These are phyloP conservation scores for Alviniconcha strummeri DNA, from an alignment of 2,888 invertebrate species.

Conservation along the genomic window DNA sequence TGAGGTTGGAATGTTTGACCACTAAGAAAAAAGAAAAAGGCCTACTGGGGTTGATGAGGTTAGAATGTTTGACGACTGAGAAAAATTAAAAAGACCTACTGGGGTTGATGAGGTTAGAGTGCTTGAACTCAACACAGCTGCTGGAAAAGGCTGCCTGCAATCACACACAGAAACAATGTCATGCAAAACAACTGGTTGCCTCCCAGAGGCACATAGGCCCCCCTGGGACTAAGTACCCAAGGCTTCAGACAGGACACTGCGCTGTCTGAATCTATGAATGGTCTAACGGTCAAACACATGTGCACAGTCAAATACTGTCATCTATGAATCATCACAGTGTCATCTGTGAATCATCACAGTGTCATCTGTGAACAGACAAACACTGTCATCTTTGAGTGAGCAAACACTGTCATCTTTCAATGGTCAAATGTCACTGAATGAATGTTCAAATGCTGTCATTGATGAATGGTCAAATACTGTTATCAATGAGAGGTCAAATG, in stretches of 20 bases:
- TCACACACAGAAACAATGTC: not conserved
- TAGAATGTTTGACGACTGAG: too few species aligned
- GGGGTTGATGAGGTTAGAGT: constrained; percentile 92
- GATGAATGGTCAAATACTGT: not conserved
- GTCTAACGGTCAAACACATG: too few species aligned
- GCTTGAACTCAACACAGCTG: constrained; percentile 88
- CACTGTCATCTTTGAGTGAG: too few species aligned
- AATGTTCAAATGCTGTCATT: too few species aligned
- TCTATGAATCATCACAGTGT: not conserved
- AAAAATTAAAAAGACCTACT: constrained; percentile 76
- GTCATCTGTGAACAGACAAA: not conserved
- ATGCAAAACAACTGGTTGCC: not conserved
- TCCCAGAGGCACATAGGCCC: not conserved
- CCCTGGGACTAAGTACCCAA: not conserved
- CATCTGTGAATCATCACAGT: not conserved
- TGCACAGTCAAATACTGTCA: not conserved
- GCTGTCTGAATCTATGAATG: too few species aligned
- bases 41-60: too few species aligned
- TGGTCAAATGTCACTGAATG: too few species aligned
- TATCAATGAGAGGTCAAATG: too few species aligned
- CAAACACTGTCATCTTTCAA: too few species aligned
- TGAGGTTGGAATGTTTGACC: too few species aligned
- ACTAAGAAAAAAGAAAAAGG: too few species aligned
- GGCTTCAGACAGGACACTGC: not conserved
- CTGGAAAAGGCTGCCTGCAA: constrained; percentile 81